phyloP scores from a whole-genome alignment of 2,797 vertebrate species.

The Chaetophractus vellerosus region DNA sequence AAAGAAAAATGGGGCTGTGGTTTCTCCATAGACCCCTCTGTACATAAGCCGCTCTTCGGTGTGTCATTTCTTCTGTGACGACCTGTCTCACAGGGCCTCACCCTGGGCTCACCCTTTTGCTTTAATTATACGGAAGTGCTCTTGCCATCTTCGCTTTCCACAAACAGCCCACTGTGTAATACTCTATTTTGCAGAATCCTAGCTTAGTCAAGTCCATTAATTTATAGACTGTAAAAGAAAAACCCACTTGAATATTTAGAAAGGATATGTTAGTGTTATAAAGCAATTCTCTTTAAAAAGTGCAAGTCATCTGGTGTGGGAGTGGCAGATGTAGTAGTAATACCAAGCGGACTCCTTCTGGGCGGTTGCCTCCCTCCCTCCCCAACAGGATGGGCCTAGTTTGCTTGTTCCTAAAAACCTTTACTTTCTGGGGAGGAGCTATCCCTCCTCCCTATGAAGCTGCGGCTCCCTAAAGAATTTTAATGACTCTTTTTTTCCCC shows the following conservation, averaged over 20 bases:
- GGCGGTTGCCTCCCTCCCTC: background rate
- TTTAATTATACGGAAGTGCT: background rate
- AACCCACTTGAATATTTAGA: conserved; percentile 82
- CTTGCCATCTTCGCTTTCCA: background rate
- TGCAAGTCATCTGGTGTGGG: conserved; percentile 89
- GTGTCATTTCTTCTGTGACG: background rate
- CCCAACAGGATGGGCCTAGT: background rate
- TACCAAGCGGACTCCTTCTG: background rate
- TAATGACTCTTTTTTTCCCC: background rate
- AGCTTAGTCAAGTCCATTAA: conserved; percentile 76
- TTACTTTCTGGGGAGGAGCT: background rate
- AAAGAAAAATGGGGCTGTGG: background rate
- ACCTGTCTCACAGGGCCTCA: background rate
- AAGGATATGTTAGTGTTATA: conserved; percentile 91
- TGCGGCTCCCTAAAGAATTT: background rate
- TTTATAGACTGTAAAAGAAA: conserved; percentile 80
- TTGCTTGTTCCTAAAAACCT: background rate
- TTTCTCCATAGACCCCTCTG: background rate
- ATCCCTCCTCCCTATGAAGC: background rate
- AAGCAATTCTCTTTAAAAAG: conserved; percentile 89
- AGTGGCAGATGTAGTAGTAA: conserved; percentile 85
- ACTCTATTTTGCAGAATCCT: conserved; percentile 79
- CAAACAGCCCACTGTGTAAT: background rate
- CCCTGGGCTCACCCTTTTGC: background rate
- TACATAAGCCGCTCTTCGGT: background rate